Percentiles rank a stretch among this genome's conserved stretches.
Conservation (phyloP, 2,888 invertebrate species). For the Aphodius granarius region DNA sequence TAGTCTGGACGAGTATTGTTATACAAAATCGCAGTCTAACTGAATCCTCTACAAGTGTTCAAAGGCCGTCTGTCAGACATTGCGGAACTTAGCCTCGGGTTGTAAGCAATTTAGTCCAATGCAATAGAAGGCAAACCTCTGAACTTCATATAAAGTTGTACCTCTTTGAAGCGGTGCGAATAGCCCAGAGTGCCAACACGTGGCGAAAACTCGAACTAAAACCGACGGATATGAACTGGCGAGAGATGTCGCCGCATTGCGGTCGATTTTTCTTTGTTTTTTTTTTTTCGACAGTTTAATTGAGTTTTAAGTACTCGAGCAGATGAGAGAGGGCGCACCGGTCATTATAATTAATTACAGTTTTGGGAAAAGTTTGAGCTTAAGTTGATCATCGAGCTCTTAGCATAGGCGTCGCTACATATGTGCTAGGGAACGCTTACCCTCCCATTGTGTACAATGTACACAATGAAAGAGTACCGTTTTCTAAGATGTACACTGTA, state of each 20-base stretch:
- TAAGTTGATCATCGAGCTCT: slow-evolving; percentile 4
- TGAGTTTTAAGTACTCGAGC: slow-evolving; percentile 9
- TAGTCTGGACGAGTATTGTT: neutral
- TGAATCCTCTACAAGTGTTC: neutral
- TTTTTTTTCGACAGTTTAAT: slow-evolving; percentile 2
- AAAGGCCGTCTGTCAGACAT: neutral
- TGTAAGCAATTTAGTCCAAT: neutral
- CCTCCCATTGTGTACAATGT: too few relatives aligned
- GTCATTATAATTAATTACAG: slow-evolving; percentile 14
- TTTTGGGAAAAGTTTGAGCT: slow-evolving; percentile 4
- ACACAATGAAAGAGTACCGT: too few relatives aligned
- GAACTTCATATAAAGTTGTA: neutral
- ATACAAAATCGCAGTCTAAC: neutral
- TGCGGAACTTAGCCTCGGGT: neutral
- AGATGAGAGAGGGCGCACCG: neutral
- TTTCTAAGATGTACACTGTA: too few relatives aligned
- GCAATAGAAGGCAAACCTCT: neutral
- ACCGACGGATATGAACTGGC: neutral
- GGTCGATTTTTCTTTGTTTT: neutral
- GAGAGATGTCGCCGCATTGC: neutral
- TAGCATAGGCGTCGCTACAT: too few relatives aligned
- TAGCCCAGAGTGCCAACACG: neutral
- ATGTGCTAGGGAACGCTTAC: too few relatives aligned
- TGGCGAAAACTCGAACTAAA: neutral
- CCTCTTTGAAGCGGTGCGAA: neutral